These are phyloP conservation scores for Plebejus argus DNA, from an alignment of 2,888 invertebrate species.

Conservation along the genomic window DNA sequence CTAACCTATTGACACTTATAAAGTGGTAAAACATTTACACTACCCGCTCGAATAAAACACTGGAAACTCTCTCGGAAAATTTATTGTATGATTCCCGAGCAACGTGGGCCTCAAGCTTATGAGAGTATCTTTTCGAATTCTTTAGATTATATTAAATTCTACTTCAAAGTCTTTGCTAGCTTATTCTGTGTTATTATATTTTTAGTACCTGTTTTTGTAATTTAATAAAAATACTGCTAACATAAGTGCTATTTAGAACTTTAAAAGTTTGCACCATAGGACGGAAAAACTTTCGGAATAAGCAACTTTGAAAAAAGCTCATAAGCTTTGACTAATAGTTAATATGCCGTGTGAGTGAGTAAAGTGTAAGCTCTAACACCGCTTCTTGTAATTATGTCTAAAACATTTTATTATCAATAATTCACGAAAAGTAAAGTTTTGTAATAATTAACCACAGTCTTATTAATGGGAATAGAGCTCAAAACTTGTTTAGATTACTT, in stretches of 20 bases:
- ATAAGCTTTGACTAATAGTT: too few relatives aligned
- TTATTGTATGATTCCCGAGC: neutral
- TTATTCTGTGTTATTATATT: too few relatives aligned
- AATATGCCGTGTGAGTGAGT: neutral
- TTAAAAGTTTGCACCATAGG: neutral
- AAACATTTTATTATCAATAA: neutral
- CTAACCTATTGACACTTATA: constrained; percentile 8
- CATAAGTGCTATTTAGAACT: too few relatives aligned
- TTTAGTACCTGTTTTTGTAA: too few relatives aligned
- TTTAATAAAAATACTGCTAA: too few relatives aligned
- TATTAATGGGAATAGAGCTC: neutral
- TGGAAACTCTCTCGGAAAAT: neutral
- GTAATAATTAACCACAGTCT: neutral
- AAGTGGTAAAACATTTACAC: constrained; percentile 13
- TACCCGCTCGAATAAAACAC: neutral
- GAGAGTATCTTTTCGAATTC: neutral
- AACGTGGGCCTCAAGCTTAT: constrained; percentile 5
- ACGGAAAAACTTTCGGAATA: neutral
- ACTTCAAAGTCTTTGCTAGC: neutral
- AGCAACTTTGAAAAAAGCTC: too few relatives aligned
- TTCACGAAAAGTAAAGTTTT: neutral
- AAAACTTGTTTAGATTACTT: constrained; percentile 10
- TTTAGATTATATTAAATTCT: neutral
- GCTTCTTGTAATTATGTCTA: neutral
- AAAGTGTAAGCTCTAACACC: too few relatives aligned